phyloP scores from a whole-genome alignment of 2,888 invertebrate species.

The Eucera pruinosa region DNA sequence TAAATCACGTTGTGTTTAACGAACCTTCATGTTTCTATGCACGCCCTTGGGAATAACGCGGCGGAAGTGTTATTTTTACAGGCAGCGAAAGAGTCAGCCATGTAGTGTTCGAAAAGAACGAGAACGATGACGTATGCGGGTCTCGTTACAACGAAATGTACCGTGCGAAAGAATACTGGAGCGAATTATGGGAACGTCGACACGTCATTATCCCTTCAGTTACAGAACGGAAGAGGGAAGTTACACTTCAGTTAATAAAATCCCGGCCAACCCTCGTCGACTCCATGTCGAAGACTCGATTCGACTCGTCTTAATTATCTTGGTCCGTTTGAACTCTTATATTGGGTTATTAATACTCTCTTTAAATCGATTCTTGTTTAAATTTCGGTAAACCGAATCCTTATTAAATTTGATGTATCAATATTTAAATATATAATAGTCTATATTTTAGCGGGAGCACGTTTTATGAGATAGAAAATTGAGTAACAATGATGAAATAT shows the following conservation, averaged over 20 bases:
- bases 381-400: neutral
- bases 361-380: neutral
- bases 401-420: neutral
- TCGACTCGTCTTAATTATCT: neutral
- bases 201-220: constrained; percentile 21
- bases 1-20: constrained; percentile 70
- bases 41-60: constrained; percentile 62
- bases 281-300: too few relatives aligned
- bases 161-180: constrained; percentile 25
- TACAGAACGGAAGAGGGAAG: too few relatives aligned
- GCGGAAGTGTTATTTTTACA: constrained; percentile 65
- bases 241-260: too few relatives aligned
- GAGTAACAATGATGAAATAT: too few relatives aligned
- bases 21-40: constrained; percentile 68
- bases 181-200: constrained; percentile 27
- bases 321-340: neutral
- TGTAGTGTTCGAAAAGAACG: constrained; percentile 41
- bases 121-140: constrained; percentile 35
- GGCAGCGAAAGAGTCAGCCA: constrained; percentile 22
- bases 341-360: neutral
- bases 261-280: too few relatives aligned
- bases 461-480: too few relatives aligned
- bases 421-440: too few relatives aligned
- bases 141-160: constrained; percentile 41
- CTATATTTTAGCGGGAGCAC: too few relatives aligned